These are phyloP conservation scores for Podabrus alpinus DNA, from an alignment of 2,888 invertebrate species.

Conservation along the genomic window DNA sequence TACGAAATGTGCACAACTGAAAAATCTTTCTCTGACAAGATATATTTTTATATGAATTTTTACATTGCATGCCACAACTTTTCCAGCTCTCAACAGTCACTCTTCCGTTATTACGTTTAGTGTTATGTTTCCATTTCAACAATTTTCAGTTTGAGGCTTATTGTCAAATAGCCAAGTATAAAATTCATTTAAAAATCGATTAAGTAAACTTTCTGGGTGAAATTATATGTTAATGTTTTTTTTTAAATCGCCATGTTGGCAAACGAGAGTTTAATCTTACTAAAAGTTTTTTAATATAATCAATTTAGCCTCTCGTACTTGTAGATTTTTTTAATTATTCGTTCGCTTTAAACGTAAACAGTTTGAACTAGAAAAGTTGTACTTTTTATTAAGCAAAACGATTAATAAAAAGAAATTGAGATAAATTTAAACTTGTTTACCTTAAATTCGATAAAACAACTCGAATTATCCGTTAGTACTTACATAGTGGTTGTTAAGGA, in stretches of 20 bases:
- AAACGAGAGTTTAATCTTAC: neutral
- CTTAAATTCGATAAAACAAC: neutral
- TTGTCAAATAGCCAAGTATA: neutral
- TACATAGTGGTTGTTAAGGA: neutral
- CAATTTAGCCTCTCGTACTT: neutral
- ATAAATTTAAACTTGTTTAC: neutral
- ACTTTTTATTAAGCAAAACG: neutral
- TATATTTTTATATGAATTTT: conserved; percentile 23
- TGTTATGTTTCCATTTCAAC: conserved; percentile 1
- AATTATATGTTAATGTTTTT: neutral
- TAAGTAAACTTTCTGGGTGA: neutral
- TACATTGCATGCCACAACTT: conserved; percentile 17
- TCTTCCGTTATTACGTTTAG: neutral
- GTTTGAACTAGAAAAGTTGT: neutral
- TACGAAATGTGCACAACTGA: conserved; percentile 7
- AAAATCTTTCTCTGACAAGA: conserved; percentile 10
- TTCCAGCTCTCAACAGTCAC: neutral
- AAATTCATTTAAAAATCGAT: neutral
- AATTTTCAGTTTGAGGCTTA: neutral
- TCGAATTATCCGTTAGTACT: too few relatives aligned
- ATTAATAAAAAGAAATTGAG: neutral
- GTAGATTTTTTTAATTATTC: neutral
- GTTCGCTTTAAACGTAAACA: neutral
- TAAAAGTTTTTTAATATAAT: neutral
- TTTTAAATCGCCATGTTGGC: neutral